Conservation (phyloP, 2,888 invertebrate genomes). For the Archips xylosteana region DNA sequence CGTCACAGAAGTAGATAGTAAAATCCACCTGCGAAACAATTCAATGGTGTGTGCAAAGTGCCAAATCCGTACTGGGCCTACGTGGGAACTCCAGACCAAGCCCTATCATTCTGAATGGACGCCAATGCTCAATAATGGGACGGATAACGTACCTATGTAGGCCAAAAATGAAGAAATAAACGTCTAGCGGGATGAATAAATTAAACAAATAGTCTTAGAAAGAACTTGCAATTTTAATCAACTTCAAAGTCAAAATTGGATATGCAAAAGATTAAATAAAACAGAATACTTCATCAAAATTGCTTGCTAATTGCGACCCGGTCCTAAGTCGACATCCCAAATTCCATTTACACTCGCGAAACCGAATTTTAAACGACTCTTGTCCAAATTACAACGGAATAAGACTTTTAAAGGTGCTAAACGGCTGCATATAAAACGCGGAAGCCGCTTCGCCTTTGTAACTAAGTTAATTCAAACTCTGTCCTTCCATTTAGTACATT, state of each 20-base stretch:
- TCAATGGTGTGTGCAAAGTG: too few species aligned
- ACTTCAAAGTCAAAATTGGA: conserved; percentile 6
- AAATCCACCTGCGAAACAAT: too few species aligned
- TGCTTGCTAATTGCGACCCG: conserved; percentile 31
- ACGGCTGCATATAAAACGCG: background rate
- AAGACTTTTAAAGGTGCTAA: background rate
- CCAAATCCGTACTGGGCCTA: too few species aligned
- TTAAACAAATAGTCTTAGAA: background rate
- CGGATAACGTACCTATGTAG: too few species aligned
- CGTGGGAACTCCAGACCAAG: too few species aligned
- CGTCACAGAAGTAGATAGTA: too few species aligned
- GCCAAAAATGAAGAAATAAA: too few species aligned
- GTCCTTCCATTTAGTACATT: conserved; percentile 22
- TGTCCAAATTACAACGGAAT: background rate
- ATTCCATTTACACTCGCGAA: conserved; percentile 16
- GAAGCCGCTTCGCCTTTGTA: conserved; percentile 1
- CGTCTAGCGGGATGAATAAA: background rate
- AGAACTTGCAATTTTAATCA: background rate
- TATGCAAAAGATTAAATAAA: conserved; percentile 25
- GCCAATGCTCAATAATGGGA: too few species aligned
- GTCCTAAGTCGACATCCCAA: conserved; percentile 30
- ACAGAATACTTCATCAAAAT: conserved; percentile 30
- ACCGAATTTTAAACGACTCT: background rate
- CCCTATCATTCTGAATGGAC: too few species aligned
- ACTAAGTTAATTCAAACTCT: conserved; percentile 28